phyloP scores from a whole-genome alignment of 2,113 vertebrate species.

The Misgurnus mizolepis region DNA sequence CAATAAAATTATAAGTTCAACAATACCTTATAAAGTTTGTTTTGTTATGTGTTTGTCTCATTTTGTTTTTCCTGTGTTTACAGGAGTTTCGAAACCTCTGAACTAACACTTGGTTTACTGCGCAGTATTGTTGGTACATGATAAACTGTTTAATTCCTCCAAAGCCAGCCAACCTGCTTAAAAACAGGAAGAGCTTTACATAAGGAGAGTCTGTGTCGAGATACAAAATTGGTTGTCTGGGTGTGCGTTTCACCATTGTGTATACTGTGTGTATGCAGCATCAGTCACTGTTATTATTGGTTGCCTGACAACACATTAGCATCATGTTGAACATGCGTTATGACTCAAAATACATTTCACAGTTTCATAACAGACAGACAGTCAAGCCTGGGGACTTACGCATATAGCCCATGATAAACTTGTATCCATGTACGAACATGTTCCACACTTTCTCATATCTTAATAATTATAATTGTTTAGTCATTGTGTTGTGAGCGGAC shows the following conservation, averaged over 20 bases:
- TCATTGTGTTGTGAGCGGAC: not conserved
- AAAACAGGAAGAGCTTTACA: conserved; percentile 39
- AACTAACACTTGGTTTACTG: not conserved
- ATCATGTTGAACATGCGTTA: not conserved
- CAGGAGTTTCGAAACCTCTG: conserved; percentile 2
- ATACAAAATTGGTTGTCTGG: conserved; percentile 21
- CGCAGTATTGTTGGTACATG: not conserved
- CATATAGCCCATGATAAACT: not conserved
- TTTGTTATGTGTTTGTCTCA: not conserved
- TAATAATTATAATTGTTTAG: not conserved
- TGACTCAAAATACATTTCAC: conserved; percentile 51
- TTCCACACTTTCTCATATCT: not conserved
- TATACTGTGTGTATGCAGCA: conserved; percentile 35
- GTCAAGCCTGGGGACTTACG: not conserved
- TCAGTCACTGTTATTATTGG: conserved; percentile 49
- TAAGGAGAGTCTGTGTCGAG: conserved; percentile 14
- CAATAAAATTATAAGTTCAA: too few relatives aligned
- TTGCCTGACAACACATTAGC: conserved; percentile 44
- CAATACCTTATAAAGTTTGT: not conserved
- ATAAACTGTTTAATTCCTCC: conserved; percentile 18
- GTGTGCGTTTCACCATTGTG: conserved; percentile 46
- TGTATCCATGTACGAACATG: not conserved
- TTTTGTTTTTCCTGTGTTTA: not conserved
- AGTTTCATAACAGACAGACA: not conserved
- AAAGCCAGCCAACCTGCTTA: conserved; percentile 26